Percentiles rank a stretch among this genome's conserved stretches.
phyloP scores from a whole-genome alignment of 2,797 vertebrate species.

The Syndactyla subalaris region DNA sequence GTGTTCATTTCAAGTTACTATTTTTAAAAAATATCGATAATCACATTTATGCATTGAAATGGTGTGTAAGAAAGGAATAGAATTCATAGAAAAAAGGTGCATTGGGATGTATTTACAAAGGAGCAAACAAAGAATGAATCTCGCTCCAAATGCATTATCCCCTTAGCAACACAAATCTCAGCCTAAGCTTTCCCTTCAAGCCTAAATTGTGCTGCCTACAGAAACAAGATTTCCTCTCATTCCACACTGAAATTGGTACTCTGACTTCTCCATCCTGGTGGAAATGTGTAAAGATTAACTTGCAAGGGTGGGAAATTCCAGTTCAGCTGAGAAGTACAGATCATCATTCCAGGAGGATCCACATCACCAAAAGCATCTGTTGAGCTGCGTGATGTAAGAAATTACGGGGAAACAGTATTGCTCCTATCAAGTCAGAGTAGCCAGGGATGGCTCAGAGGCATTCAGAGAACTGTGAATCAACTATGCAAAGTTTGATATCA shows the following conservation, averaged over 20 bases:
- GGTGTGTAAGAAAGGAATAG: neutral
- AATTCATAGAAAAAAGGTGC: neutral
- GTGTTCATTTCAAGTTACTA: neutral
- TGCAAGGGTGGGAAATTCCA: neutral
- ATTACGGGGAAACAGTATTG: neutral
- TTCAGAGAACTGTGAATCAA: neutral
- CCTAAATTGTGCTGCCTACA: neutral
- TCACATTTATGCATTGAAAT: neutral
- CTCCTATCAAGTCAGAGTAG: neutral
- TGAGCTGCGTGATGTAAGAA: neutral
- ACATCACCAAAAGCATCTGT: neutral
- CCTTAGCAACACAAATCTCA: constrained; percentile 24
- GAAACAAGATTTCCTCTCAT: neutral
- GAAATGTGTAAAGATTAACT: neutral
- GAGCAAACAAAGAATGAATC: neutral
- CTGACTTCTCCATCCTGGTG: neutral
- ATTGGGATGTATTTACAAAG: neutral
- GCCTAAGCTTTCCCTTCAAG: neutral
- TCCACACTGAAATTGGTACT: neutral
- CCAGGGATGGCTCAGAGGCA: neutral
- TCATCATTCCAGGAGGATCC: neutral
- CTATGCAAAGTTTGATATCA: neutral
- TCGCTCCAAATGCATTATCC: neutral
- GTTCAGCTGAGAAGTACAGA: neutral
- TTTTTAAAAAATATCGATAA: neutral